Percentiles rank a stretch among this genome's conserved stretches.
phyloP scores from a whole-genome alignment of 2,888 invertebrate genomes.

The Trypoxylon attenuatum region DNA sequence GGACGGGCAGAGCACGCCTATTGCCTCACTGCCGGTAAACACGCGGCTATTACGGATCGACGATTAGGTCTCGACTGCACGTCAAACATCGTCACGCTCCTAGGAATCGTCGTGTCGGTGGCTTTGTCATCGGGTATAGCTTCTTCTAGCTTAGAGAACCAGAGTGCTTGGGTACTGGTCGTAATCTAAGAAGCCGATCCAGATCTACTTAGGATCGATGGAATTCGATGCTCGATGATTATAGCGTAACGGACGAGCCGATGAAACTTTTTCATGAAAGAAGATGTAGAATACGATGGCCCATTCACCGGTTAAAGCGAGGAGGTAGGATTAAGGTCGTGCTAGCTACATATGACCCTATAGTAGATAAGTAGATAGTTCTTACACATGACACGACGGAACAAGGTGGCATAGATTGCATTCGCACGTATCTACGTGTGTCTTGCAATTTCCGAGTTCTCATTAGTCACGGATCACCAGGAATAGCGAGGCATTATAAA shows the following conservation, averaged over 20 bases:
- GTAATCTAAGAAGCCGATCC: too few relatives aligned
- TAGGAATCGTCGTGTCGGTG: constrained; percentile 3
- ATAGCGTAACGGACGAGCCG: too few relatives aligned
- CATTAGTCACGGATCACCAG: constrained; percentile 35
- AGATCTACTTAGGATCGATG: too few relatives aligned
- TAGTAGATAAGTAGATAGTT: too few relatives aligned
- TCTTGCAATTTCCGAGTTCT: constrained; percentile 16
- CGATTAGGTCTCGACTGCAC: constrained; percentile 50
- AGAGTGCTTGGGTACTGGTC: too few relatives aligned
- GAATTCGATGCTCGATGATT: too few relatives aligned
- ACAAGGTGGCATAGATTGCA: not conserved
- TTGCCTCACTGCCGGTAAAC: constrained; percentile 32
- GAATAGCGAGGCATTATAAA: constrained; percentile 9
- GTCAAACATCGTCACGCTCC: constrained; percentile 30
- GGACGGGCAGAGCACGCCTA: constrained; percentile 33
- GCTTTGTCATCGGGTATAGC: not conserved
- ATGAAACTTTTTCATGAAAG: too few relatives aligned
- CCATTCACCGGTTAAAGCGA: too few relatives aligned
- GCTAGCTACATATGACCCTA: too few relatives aligned
- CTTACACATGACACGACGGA: not conserved
- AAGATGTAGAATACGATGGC: too few relatives aligned
- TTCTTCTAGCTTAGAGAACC: too few relatives aligned
- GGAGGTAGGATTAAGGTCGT: constrained; percentile 5
- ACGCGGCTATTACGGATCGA: constrained; percentile 48
- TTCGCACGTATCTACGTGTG: constrained; percentile 1